Percentiles rank a stretch among this genome's conserved stretches.
Conservation (phyloP, 2,797 vertebrate species). For the Eremophila alpestris region DNA sequence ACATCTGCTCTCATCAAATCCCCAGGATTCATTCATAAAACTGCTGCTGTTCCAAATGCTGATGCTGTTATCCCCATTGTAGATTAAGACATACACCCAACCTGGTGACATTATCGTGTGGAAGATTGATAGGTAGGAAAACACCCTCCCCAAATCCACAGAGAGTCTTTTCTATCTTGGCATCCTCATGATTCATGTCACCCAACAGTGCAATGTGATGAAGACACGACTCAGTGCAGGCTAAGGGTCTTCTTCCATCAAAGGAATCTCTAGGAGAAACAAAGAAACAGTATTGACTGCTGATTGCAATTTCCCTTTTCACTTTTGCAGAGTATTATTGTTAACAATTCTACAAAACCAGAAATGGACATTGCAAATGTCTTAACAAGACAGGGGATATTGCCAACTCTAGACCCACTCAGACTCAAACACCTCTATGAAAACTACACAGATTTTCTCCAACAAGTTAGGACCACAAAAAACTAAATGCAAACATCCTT, state of each 20-base stretch:
- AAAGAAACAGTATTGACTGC: conserved; percentile 17
- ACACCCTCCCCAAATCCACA: conserved; percentile 26
- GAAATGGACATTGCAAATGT: neutral
- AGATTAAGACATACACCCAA: neutral
- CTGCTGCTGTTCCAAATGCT: conserved; percentile 31
- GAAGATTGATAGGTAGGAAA: conserved; percentile 42
- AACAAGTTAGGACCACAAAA: neutral
- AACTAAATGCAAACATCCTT: neutral
- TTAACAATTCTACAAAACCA: neutral
- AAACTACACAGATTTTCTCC: neutral
- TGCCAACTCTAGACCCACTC: neutral
- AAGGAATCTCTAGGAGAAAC: conserved; percentile 82
- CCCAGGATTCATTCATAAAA: conserved; percentile 60
- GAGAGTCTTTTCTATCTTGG: conserved; percentile 52
- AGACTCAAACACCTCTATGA: neutral
- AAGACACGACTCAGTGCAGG: neutral
- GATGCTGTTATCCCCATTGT: neutral
- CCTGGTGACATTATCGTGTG: neutral
- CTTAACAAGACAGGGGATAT: neutral
- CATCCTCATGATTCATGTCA: conserved; percentile 29
- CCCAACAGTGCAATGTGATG: neutral
- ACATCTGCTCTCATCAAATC: conserved; percentile 55
- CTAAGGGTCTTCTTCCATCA: conserved; percentile 84
- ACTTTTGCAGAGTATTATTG: neutral
- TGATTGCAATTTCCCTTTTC: neutral